Base-by-base conservation (phyloP, 2,797 vertebrate genomes). In the Amazonetta brasiliensis region DNA sequence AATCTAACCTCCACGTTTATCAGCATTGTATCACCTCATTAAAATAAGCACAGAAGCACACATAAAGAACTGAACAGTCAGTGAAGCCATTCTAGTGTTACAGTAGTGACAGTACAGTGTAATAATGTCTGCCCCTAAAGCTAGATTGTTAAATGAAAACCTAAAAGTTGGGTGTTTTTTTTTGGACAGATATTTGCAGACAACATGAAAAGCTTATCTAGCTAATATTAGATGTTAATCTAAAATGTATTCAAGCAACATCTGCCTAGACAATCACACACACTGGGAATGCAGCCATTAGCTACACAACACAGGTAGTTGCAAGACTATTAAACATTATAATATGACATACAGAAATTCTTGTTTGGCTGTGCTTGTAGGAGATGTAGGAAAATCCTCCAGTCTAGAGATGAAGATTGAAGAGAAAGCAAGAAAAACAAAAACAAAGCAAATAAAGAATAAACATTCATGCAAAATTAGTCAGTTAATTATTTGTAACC, bases 381-480 rank as follows among this genome's bases (percentile, higher is more conserved):
- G 99, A 99, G 99, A 99, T 97, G 99, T 99, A 98, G 99, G 99
- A 98, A 99, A 99, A 98, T 99, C 99, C 98, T 99, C 99, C 99
- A 99, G 99, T 98, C 99, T 99, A 98, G 83, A 98, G 97, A 97
- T 96, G 97, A 97, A 98, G 97, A 96, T 98, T 95, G 97, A 97
- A 98, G 97, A 97, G 97, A 98, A 98, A 98, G 98, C 96, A 97
- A 98, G 97, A 95, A 97, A 97, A 98, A 98, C 98, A 98, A 89
- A 98, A 98, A 98, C 95, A 97, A 98, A 98, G 98, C 97, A 98
- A 98, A 97, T 96, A 96, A 97, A 96, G 96, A 97, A 97, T 96
- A 98, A 96, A 96, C 91, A 97, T 86, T 95, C 95, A 97, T 91
- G 95, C 96, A 93, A 95, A 95, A 95, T 95, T 87, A 95, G 93